Percentiles rank a stretch among this genome's conserved stretches.
These are phyloP conservation scores for Brienomyrus longianalis DNA, from an alignment of 2,113 vertebrate species.

Conservation along the genomic window DNA sequence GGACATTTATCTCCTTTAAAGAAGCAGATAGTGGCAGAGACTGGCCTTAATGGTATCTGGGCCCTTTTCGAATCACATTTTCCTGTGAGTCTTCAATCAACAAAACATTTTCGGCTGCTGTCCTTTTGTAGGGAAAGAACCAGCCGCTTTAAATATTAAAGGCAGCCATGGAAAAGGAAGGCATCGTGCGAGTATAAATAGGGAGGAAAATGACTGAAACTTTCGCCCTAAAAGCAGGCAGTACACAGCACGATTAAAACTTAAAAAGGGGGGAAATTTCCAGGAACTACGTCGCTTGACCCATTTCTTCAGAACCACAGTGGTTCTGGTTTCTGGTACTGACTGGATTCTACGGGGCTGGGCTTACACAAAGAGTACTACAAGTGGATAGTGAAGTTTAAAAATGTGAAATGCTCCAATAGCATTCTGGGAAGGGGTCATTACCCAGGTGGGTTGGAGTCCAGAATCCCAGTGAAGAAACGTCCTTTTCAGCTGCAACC, in stretches of 20 bases:
- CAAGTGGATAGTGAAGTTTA: neutral
- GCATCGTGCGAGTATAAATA: neutral
- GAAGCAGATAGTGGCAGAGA: neutral
- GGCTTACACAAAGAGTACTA: neutral
- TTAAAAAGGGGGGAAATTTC: neutral
- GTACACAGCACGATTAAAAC: neutral
- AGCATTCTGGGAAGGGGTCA: slow-evolving; percentile 14
- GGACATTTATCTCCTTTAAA: neutral
- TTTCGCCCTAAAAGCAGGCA: neutral
- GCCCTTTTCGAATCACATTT: neutral
- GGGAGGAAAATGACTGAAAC: neutral
- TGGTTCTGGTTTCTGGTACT: neutral
- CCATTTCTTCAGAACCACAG: neutral
- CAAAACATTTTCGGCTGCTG: neutral
- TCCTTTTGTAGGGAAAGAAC: neutral
- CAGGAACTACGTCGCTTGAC: neutral
- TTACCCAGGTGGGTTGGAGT: neutral
- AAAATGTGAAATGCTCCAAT: neutral
- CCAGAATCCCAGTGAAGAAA: neutral
- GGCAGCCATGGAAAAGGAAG: neutral
- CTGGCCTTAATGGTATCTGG: neutral
- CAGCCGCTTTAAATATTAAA: neutral
- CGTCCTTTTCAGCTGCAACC: neutral
- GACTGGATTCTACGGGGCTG: neutral
- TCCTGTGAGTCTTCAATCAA: neutral